Conservation (phyloP, 2,888 invertebrate genomes). For the Drosophila seclusa region DNA sequence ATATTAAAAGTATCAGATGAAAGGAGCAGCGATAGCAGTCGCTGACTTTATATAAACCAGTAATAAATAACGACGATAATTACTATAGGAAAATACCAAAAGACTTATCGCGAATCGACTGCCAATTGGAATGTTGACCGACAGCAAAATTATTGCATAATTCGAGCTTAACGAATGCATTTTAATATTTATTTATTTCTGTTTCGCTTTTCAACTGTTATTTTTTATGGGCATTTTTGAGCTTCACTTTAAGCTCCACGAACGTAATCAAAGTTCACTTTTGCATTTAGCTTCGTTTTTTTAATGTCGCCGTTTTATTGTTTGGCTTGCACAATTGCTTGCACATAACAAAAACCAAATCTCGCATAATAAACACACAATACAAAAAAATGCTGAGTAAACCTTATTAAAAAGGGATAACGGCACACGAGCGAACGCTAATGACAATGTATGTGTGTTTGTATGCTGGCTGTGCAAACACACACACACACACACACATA, state of each 20-base stretch:
- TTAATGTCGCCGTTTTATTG: slow-evolving; percentile 20
- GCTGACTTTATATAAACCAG: background rate
- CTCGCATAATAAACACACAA: slow-evolving; percentile 71
- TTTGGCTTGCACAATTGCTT: slow-evolving; percentile 55
- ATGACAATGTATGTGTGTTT: slow-evolving; percentile 63
- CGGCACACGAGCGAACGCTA: slow-evolving; percentile 71
- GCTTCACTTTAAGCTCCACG: slow-evolving; percentile 17
- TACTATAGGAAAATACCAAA: slow-evolving; percentile 5
- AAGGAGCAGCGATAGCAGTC: background rate
- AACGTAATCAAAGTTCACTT: slow-evolving; percentile 44
- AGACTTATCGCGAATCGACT: slow-evolving; percentile 5
- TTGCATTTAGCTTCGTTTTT: slow-evolving; percentile 12
- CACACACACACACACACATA: slow-evolving; percentile 79
- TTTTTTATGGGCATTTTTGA: slow-evolving; percentile 3
- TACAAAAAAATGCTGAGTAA: slow-evolving; percentile 75
- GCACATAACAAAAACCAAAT: slow-evolving; percentile 65
- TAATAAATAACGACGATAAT: background rate
- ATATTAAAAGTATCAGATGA: background rate
- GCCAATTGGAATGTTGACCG: slow-evolving; percentile 4
- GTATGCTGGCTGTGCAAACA: slow-evolving; percentile 61
- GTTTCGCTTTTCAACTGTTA: background rate
- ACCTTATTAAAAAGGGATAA: slow-evolving; percentile 81
- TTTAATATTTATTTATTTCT: background rate
- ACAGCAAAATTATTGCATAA: slow-evolving; percentile 5
- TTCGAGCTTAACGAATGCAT: background rate